A percentile compares a stretch with the other conserved stretches of the same genome.
Evolutionary conservation across 2,797 vertebrate species (phyloP).

Genomic region (Siniperca undulata): DNA sequence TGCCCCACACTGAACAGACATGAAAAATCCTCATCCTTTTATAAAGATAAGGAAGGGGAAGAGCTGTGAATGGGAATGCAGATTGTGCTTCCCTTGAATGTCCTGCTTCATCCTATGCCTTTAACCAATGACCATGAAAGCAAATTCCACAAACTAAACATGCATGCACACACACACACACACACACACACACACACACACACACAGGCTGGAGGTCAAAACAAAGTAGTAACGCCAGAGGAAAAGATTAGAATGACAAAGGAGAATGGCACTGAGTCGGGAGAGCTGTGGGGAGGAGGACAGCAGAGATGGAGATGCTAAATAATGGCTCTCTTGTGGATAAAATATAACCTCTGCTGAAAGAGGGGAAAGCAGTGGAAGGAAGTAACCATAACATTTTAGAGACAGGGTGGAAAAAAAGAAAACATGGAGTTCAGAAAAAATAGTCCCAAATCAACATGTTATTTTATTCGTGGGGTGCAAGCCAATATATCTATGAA

Average conservation of each 20-base stretch:
- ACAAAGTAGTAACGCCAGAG: slow-evolving; percentile 69
- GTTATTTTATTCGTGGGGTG: slow-evolving; percentile 16
- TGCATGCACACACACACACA: slow-evolving; percentile 6
- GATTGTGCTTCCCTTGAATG: slow-evolving; percentile 8
- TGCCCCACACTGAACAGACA: not conserved
- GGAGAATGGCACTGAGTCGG: slow-evolving; percentile 67
- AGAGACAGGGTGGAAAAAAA: slow-evolving; percentile 35
- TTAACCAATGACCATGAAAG: slow-evolving; percentile 36
- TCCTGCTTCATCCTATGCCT: slow-evolving; percentile 25
- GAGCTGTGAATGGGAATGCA: slow-evolving; percentile 22
- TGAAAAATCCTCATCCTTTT: slow-evolving; percentile 6
- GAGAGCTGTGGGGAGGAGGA: slow-evolving; percentile 58
- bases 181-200: slow-evolving; percentile 16
- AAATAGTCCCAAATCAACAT: slow-evolving; percentile 43
- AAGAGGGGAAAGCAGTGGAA: slow-evolving; percentile 28
- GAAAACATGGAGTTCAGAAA: slow-evolving; percentile 20
- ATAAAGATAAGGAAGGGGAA: not conserved
- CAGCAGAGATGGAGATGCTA: slow-evolving; percentile 73
- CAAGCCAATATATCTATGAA: not conserved
- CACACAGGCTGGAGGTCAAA: slow-evolving; percentile 66
- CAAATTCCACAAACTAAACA: slow-evolving; percentile 25
- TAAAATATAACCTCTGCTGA: slow-evolving; percentile 72
- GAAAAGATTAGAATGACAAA: slow-evolving; percentile 81
- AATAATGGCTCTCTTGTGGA: slow-evolving; percentile 73
- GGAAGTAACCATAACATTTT: slow-evolving; percentile 57